These are phyloP conservation scores for Oegoconia quadripuncta DNA, from an alignment of 2,888 invertebrate genomes.

Conservation along the genomic window DNA sequence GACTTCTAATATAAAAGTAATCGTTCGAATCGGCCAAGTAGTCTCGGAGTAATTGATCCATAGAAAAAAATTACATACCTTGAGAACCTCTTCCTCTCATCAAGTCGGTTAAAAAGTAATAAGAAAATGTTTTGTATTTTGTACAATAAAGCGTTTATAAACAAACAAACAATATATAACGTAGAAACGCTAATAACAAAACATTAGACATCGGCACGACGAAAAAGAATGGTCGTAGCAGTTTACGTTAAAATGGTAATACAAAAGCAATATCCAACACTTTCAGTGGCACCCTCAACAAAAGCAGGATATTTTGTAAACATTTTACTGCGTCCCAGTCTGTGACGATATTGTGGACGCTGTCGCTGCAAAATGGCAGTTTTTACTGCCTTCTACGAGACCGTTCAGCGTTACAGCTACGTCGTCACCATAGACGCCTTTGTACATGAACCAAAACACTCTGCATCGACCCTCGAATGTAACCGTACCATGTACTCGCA, in stretches of 20 bases:
- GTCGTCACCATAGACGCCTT: conserved; percentile 34
- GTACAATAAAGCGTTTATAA: no score
- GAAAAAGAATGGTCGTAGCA: conserved; percentile 27
- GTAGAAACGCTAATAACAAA: no score
- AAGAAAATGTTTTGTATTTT: no score
- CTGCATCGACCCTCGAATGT: neutral
- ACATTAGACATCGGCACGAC: no score
- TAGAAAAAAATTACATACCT: no score
- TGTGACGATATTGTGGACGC: conserved; percentile 71
- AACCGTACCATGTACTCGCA: neutral
- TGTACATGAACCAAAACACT: conserved; percentile 9
- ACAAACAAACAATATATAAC: no score
- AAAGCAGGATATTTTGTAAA: conserved; percentile 71
- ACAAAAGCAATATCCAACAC: conserved; percentile 64
- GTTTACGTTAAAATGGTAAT: conserved; percentile 53
- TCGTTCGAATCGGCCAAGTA: no score
- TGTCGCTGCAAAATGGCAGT: conserved; percentile 65
- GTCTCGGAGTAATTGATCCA: no score
- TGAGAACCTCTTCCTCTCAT: no score
- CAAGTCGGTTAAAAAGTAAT: no score
- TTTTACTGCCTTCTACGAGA: conserved; percentile 66
- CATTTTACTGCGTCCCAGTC: conserved; percentile 73
- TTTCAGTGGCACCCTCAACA: conserved; percentile 52
- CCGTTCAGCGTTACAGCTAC: conserved; percentile 43
- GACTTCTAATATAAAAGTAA: no score